These are phyloP conservation scores for Tetragnatha versicolor DNA, from an alignment of 1,140 invertebrate genomes.

Conservation along the genomic window DNA sequence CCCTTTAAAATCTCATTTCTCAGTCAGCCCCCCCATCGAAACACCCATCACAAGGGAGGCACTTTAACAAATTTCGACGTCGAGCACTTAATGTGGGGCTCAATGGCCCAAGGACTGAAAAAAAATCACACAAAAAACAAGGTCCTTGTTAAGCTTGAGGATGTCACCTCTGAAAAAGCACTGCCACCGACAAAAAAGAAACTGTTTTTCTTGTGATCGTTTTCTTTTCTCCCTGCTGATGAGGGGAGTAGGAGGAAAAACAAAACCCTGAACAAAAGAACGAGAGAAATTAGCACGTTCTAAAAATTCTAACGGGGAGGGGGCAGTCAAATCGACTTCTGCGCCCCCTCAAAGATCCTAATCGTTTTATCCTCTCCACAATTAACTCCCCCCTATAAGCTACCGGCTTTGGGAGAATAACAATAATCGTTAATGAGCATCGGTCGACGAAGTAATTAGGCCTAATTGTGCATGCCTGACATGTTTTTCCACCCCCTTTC, in stretches of 20 bases:
- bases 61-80: no score
- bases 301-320: constrained; percentile 29
- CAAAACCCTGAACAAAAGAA: neutral
- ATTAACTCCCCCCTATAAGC: constrained; percentile 44
- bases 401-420: constrained; percentile 50
- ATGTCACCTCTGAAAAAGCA: no score
- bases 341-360: constrained; percentile 1
- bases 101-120: no score
- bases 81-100: no score
- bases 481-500: constrained; percentile 28
- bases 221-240: neutral
- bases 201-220: constrained; percentile 4
- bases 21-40: no score
- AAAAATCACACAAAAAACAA: neutral
- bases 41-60: no score
- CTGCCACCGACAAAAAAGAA: no score
- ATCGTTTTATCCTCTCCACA: constrained; percentile 48
- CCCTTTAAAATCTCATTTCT: no score
- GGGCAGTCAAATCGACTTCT: constrained; percentile 45
- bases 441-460: constrained; percentile 51
- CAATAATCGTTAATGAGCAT: constrained; percentile 54
- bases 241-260: constrained; percentile 6
- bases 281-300: constrained; percentile 52
- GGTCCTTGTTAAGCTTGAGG: neutral
- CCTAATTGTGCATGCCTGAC: constrained; percentile 54